These are phyloP conservation scores for Carcina quercana DNA, from an alignment of 2,888 invertebrate genomes.

Conservation along the genomic window DNA sequence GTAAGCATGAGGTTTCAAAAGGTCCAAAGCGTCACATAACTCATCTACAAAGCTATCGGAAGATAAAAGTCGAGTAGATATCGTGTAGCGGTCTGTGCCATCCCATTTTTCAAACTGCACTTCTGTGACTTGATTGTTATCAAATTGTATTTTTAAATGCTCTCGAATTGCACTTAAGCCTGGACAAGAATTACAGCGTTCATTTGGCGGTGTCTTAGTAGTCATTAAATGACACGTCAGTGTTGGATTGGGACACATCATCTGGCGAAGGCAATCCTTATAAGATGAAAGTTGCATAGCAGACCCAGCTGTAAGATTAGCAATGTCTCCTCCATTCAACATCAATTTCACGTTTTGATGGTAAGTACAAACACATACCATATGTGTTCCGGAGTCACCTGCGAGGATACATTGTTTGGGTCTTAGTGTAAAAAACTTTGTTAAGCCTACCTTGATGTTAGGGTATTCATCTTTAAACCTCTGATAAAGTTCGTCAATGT, in stretches of 20 bases:
- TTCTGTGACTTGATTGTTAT: conserved; percentile 14
- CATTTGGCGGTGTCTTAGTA: conserved; percentile 12
- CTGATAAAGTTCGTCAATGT: conserved; percentile 13
- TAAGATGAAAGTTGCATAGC: conserved; percentile 15
- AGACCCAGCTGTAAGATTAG: conserved; percentile 14
- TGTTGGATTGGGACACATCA: conserved; percentile 19
- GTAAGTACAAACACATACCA: conserved; percentile 9
- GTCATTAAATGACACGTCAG: conserved; percentile 15
- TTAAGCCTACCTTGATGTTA: conserved; percentile 10
- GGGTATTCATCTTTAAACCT: conserved; percentile 13
- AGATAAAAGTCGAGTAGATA: conserved; percentile 9
- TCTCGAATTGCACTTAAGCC: conserved; percentile 13
- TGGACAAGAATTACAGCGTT: conserved; percentile 15
- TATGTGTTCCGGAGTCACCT: conserved; percentile 14
- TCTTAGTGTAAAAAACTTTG: conserved; percentile 13
- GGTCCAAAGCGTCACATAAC: conserved; percentile 12
- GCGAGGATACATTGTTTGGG: conserved; percentile 16
- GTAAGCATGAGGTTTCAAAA: conserved; percentile 13
- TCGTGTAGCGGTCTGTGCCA: conserved; percentile 13
- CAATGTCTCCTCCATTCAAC: conserved; percentile 13
- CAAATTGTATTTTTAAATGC: conserved; percentile 14
- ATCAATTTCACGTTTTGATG: conserved; percentile 7
- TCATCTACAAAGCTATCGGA: conserved; percentile 14
- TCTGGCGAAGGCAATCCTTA: conserved; percentile 14
- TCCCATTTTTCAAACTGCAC: conserved; percentile 15